Conservation (phyloP, 2,888 invertebrate species). For the Lasioglossum malachurum region DNA sequence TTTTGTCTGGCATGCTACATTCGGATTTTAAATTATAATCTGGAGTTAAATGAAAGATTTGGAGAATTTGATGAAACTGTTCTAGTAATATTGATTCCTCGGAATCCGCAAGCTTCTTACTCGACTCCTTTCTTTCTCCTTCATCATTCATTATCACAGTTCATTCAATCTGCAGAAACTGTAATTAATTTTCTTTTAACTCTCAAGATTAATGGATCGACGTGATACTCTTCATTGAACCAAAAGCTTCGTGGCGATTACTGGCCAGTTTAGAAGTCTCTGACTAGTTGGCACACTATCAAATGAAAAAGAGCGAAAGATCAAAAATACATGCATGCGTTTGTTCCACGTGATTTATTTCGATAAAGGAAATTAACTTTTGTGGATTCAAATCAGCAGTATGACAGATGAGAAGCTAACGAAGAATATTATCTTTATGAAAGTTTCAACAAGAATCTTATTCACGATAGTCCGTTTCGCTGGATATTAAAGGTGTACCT, state of each 20-base stretch:
- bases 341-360: not conserved
- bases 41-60: not conserved
- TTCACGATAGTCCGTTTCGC: not conserved
- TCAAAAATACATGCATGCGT: not conserved
- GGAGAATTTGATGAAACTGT: not conserved
- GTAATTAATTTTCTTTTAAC: constrained; percentile 83
- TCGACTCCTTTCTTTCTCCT: constrained; percentile 62
- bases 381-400: not conserved
- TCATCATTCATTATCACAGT: constrained; percentile 75
- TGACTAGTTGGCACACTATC: constrained; percentile 42
- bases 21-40: not conserved
- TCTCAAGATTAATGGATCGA: constrained; percentile 80
- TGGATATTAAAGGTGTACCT: not conserved
- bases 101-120: constrained; percentile 42
- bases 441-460: constrained; percentile 3
- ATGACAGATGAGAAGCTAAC: not conserved
- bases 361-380: not conserved
- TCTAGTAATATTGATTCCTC: constrained; percentile 2
- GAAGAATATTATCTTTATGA: not conserved
- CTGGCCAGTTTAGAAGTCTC: constrained; percentile 59
- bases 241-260: constrained; percentile 58
- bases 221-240: constrained; percentile 55
- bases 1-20: not conserved
- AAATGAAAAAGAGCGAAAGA: constrained; percentile 14
- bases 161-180: constrained; percentile 74